Conservation (phyloP, 2,113 vertebrate species). For the Tachysurus vachellii region DNA sequence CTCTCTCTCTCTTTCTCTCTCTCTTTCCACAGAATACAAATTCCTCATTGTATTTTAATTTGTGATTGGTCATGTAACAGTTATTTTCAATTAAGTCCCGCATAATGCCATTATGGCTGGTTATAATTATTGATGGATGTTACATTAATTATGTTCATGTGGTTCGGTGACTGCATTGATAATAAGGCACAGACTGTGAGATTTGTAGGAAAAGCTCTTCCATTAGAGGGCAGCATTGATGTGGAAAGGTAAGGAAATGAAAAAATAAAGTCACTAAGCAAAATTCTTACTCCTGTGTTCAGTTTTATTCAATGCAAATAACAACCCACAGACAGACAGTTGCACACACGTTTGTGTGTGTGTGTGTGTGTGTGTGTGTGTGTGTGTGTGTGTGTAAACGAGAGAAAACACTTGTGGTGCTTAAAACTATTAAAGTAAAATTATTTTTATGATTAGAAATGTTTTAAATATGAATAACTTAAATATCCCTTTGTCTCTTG, state of each 20-base stretch:
- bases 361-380: too few relatives aligned
- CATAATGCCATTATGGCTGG: slow-evolving; percentile 9
- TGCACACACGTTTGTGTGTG: background rate
- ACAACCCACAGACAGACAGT: background rate
- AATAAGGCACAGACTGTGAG: background rate
- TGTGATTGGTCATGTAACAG: background rate
- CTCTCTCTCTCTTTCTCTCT: slow-evolving; percentile 11
- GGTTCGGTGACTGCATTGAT: background rate
- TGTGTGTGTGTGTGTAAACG: background rate
- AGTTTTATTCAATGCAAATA: background rate
- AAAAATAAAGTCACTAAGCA: background rate
- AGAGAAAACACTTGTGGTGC: background rate
- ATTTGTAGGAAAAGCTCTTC: background rate
- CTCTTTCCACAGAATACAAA: background rate
- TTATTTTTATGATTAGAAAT: slow-evolving; percentile 34
- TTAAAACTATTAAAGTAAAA: background rate
- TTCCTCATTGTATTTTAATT: slow-evolving; percentile 17
- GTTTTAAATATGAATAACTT: slow-evolving; percentile 51
- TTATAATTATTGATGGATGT: slow-evolving; percentile 11
- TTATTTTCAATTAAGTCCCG: slow-evolving; percentile 2
- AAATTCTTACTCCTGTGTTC: background rate
- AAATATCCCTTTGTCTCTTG: slow-evolving; percentile 36
- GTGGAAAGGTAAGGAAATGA: background rate
- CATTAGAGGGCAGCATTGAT: slow-evolving; percentile 41
- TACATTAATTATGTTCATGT: slow-evolving; percentile 3